Evolutionary conservation across 2,888 invertebrate genomes (phyloP).

Genomic region (Eutolmus rufibarbis): DNA sequence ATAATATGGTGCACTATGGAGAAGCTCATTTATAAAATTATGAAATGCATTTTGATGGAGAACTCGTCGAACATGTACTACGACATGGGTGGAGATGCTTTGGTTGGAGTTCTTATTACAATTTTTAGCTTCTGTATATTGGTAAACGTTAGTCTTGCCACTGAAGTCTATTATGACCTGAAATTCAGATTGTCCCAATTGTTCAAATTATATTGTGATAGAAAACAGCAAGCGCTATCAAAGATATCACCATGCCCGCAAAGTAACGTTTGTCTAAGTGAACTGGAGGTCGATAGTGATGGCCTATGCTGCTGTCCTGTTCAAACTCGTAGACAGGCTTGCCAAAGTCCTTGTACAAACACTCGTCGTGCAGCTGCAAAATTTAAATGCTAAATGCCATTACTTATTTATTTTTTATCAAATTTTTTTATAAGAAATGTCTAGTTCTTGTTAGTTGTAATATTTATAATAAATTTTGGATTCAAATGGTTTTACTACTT

Average conservation of each 20-base stretch:
- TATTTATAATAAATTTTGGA: no score
- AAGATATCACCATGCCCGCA: neutral
- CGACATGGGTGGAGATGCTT: conserved; percentile 47
- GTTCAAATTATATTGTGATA: neutral
- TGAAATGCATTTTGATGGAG: conserved; percentile 45
- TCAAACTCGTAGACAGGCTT: neutral
- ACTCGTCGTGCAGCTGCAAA: neutral
- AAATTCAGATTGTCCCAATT: neutral
- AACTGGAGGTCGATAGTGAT: neutral
- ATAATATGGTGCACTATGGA: conserved; percentile 46
- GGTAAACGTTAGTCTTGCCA: neutral
- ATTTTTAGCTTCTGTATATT: conserved; percentile 43
- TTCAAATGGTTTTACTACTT: no score
- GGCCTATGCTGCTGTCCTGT: neutral
- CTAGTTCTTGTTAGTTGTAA: no score
- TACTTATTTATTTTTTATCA: neutral
- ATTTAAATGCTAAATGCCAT: neutral
- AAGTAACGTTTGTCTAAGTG: neutral
- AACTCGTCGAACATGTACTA: conserved; percentile 44
- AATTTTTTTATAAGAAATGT: no score
- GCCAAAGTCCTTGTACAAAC: neutral
- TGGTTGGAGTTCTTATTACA: conserved; percentile 42
- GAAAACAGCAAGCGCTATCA: neutral
- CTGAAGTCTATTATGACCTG: neutral
- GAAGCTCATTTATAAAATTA: conserved; percentile 35